phyloP scores from a whole-genome alignment of 2,797 vertebrate species.

The Tangara arthus region DNA sequence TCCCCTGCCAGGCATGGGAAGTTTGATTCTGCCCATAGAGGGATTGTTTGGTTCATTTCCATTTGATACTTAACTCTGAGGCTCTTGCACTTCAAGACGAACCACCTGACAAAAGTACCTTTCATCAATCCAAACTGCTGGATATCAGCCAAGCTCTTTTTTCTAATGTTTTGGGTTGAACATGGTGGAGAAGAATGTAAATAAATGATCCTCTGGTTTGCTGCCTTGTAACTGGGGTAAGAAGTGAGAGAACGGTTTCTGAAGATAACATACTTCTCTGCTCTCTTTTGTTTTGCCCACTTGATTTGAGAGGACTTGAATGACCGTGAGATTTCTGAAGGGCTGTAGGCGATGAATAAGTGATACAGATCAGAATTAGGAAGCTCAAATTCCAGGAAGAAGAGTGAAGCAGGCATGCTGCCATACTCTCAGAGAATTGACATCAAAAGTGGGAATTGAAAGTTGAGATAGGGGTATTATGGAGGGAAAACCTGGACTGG shows the following conservation, averaged over 20 bases:
- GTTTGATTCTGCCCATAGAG: not conserved
- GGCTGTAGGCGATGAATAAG: not conserved
- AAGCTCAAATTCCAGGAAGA: not conserved
- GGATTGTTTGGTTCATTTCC: not conserved
- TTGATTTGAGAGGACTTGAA: not conserved
- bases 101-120: not conserved
- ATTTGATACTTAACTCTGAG: not conserved
- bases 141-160: not conserved
- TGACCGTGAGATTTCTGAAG: not conserved
- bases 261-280: not conserved
- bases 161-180: not conserved
- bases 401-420: not conserved
- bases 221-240: not conserved
- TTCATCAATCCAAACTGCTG: not conserved
- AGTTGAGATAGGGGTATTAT: not conserved
- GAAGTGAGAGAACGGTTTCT: not conserved
- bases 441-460: not conserved
- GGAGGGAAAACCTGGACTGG: not conserved
- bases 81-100: not conserved
- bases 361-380: not conserved
- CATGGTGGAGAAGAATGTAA: not conserved
- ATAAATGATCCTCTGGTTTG: not conserved
- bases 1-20: not conserved
- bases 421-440: not conserved
- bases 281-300: not conserved